These are phyloP conservation scores for Endomychus coccineus DNA, from an alignment of 2,888 invertebrate genomes.

Conservation along the genomic window DNA sequence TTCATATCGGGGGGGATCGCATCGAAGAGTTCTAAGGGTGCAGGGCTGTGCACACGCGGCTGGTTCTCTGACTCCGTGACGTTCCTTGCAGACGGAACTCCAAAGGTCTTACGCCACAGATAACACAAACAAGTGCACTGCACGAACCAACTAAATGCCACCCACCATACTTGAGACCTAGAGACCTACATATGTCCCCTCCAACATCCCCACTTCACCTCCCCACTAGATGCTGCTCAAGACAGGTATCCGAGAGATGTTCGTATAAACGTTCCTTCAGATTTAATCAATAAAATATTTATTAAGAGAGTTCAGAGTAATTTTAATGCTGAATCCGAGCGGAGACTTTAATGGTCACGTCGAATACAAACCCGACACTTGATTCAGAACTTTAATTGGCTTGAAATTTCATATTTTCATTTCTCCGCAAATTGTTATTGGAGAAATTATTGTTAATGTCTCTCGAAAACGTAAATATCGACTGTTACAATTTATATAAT, in stretches of 20 bases:
- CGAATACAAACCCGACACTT: too few relatives aligned
- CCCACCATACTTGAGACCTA: slow-evolving; percentile 40
- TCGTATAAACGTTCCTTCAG: slow-evolving; percentile 16
- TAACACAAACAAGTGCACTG: slow-evolving; percentile 29
- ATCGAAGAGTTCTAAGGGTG: too few relatives aligned
- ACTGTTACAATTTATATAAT: too few relatives aligned
- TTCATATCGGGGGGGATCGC: too few relatives aligned
- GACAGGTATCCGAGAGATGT: slow-evolving; percentile 22
- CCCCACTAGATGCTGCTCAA: slow-evolving; percentile 28
- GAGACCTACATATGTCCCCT: slow-evolving; percentile 40
- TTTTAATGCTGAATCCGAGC: slow-evolving; percentile 11
- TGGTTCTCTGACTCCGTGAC: too few relatives aligned
- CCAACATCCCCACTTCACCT: slow-evolving; percentile 26
- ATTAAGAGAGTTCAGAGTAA: slow-evolving; percentile 14
- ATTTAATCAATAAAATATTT: slow-evolving; percentile 17
- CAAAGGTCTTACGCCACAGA: slow-evolving; percentile 8
- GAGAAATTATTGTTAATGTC: too few relatives aligned
- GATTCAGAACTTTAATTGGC: too few relatives aligned
- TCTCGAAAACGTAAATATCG: too few relatives aligned
- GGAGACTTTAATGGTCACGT: slow-evolving; percentile 15
- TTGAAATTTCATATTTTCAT: too few relatives aligned
- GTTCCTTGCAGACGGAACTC: slow-evolving; percentile 9
- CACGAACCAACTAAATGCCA: slow-evolving; percentile 40
- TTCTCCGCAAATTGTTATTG: too few relatives aligned
- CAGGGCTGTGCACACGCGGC: too few relatives aligned